These are phyloP conservation scores for Adelphocoris suturalis DNA, from an alignment of 2,888 invertebrate species.

Conservation along the genomic window DNA sequence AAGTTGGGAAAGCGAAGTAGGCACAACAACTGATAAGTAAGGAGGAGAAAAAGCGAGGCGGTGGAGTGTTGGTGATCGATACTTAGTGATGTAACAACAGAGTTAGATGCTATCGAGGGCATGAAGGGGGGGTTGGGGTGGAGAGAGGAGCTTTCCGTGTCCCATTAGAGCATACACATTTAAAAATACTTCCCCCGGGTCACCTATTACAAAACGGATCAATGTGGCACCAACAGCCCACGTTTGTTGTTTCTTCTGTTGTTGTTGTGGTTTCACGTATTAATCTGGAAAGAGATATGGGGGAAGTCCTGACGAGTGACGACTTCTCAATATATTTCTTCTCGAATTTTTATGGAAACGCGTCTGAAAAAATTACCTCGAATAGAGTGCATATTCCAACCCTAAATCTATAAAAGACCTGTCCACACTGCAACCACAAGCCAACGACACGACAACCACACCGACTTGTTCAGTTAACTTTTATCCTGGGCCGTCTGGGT, in stretches of 20 bases:
- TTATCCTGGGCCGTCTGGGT: too few species aligned
- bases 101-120: conserved; percentile 53
- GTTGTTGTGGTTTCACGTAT: not conserved
- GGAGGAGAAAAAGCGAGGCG: conserved; percentile 26
- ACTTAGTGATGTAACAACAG: conserved; percentile 60
- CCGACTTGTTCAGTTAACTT: too few species aligned
- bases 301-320: too few species aligned
- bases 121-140: not conserved
- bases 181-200: conserved; percentile 59
- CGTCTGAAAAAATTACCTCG: too few species aligned
- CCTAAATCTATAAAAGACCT: too few species aligned
- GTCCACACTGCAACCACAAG: too few species aligned
- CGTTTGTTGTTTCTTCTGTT: not conserved
- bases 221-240: conserved; percentile 39
- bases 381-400: too few species aligned
- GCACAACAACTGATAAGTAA: conserved; percentile 29
- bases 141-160: conserved; percentile 55
- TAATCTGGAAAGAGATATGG: too few species aligned
- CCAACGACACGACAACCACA: too few species aligned
- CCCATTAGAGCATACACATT: conserved; percentile 58
- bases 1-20: not conserved
- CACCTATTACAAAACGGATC: conserved; percentile 63
- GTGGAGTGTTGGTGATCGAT: conserved; percentile 56
- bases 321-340: too few species aligned
- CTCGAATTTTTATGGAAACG: too few species aligned